Evolutionary conservation across 2,888 invertebrate genomes (phyloP), one percentile per base, ranked within the genome.

Genomic region (Philereme transversata): DNA sequence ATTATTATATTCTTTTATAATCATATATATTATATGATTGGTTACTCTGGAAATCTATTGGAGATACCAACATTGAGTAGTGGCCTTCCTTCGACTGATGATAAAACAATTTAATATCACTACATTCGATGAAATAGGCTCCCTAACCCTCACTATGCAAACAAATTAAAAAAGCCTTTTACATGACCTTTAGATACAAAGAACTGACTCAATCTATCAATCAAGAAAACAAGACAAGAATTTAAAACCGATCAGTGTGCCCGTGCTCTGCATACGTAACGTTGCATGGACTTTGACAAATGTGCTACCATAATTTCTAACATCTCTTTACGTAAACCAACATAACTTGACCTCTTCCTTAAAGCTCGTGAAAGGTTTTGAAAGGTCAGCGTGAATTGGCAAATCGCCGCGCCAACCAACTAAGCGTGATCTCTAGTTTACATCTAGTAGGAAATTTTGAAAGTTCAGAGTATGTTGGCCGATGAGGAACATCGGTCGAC

Each of bases 201-300:
- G 4, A 9, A 48, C 48, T 46, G 22, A 33, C 36, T 35, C 9
- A 40, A 5, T 36, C 35, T 35, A 49, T 57, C 52, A 53, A 50
- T 56, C 59, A 56, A 56, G 5, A 38, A 11, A 50, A 60, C 55
- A 56, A 43, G 48, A 44, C 55, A 7, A 46, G 51, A 51, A 49
- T 45, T 62, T 53, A 59, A 55, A 57, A 43, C 48, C 51, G 57
- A 57, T 51, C 45, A 45, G 41, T 40, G 49, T 48, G 55, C 35
- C 38, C 51, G 50, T 52, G 59, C 46, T 59, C 63, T 63, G 63
- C 63, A 63, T 63, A 63, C 63, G 49, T 56, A 53, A 56, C 79
- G 57, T 60, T 81, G 80, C 79, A 79, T 77, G 73, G 84, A 87
- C 88, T 84, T 84, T 87, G 88, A 88, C 86, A 86, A 88, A 88